Base-by-base conservation (phyloP, 2,888 invertebrate species). In the Drosophila nr. perissopoda region DNA sequence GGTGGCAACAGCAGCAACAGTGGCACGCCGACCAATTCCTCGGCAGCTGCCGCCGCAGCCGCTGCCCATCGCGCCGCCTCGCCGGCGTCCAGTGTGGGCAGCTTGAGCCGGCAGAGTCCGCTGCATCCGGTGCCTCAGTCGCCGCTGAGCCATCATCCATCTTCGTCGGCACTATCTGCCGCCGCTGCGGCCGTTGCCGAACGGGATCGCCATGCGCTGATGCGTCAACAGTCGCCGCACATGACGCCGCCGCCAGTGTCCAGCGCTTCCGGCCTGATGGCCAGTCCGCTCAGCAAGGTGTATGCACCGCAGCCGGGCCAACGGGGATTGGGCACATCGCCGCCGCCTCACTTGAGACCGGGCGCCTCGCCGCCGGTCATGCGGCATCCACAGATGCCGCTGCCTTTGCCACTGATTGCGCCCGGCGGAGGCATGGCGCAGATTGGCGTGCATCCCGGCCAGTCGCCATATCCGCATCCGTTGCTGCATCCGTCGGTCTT, bases 401-500 rank as follows among this genome's bases (percentile, higher is more conserved):
- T 93, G 64, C 92, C 93, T 29, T 78, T 93, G 72, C 93, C 93
- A 25, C 75, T 93, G 33, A 92, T 93, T 68, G 93, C 92, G 2
- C 92, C 93, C 5, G 92, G 92, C 51, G 91, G 89, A 53, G 92
- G 92, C 64, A 92, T 93, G 66, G 92, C 92, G 7, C 93, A 92
- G 69, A 92, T 93, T 56, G 92, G 93, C 18, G 96, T 96, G 94
- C 96, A 96, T 92, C 96, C 96, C 8, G 95, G 96, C 3, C 96
- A 96, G 89, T 96, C 96, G 87, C 95, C 95, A 53, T 96, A 96
- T 73, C 95, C 95, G 3, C 95, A 95, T 85, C 95, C 95, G 57
- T 95, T 96, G 21, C 95, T 96, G 92, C 95, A 95, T 73, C 94
- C 95, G 0, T 95, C 94, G 53, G 94, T 96, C 92, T 96, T 96